Percentiles rank a stretch among this genome's conserved stretches.
phyloP scores from a whole-genome alignment of 2,797 vertebrate genomes.

The Rachycentron canadum region DNA sequence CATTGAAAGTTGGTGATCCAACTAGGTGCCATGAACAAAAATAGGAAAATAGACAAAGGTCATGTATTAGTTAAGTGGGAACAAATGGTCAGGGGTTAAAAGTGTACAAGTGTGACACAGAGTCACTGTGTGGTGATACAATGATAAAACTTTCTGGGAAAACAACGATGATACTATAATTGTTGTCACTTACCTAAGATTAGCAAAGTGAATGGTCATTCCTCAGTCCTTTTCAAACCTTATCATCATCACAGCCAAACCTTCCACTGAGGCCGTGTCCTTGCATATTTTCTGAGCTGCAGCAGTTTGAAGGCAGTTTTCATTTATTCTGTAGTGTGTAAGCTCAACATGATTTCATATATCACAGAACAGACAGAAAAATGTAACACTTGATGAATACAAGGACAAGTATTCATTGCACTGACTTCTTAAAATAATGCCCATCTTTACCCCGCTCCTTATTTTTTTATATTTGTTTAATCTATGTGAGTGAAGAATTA shows the following conservation, averaged over 20 bases:
- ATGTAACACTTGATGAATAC: background rate
- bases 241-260: background rate
- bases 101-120: constrained; percentile 17
- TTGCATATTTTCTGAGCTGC: background rate
- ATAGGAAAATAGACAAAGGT: background rate
- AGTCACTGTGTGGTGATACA: constrained; percentile 6
- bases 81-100: constrained; percentile 18
- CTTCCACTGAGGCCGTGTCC: background rate
- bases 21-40: background rate
- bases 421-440: constrained; percentile 3
- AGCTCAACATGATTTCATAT: background rate
- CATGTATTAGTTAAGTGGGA: background rate
- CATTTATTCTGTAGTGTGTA: background rate
- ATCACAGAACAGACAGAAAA: background rate
- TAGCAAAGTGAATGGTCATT: background rate
- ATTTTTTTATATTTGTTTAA: background rate
- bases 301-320: background rate
- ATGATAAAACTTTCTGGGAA: background rate
- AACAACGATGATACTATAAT: background rate
- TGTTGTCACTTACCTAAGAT: background rate
- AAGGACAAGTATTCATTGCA: constrained; percentile 18
- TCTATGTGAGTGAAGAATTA: background rate
- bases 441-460: background rate
- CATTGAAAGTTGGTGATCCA: fast-evolving
- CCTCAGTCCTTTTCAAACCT: background rate